Evolutionary conservation across 37 sponge, comb jelly and placozoan species (phyloP).

Genomic region (Petrosia ficiformis): DNA sequence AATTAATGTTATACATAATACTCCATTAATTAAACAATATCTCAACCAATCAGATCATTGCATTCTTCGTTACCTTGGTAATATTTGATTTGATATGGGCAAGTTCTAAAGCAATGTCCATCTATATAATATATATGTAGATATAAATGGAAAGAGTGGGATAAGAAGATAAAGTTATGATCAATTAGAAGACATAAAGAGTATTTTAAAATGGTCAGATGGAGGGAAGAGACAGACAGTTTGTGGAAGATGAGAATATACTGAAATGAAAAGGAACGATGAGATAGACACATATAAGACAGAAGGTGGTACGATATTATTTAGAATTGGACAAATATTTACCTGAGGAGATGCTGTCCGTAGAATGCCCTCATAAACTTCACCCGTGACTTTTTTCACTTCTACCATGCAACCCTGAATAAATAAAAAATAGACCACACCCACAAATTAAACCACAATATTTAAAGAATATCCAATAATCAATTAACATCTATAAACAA

Average conservation of each 20-base stretch:
- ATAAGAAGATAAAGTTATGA: not conserved
- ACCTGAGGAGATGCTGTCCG: constrained; percentile 38
- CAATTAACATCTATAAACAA: not conserved
- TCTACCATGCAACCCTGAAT: constrained; percentile 54
- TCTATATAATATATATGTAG: not conserved
- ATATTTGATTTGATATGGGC: constrained; percentile 37
- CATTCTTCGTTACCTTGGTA: not conserved
- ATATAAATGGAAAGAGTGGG: not conserved
- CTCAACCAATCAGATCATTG: not conserved
- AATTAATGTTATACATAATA: constrained; percentile 1
- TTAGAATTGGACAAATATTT: not conserved
- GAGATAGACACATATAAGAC: no score
- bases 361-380: constrained; percentile 48
- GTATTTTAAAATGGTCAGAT: no score
- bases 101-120: constrained; percentile 33
- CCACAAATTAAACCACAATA: not conserved
- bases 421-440: not conserved
- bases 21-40: not conserved
- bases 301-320: not conserved
- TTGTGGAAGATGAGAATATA: no score
- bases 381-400: constrained; percentile 28
- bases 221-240: not conserved
- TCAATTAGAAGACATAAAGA: no score
- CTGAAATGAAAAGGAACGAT: no score
- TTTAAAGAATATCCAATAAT: constrained; percentile 4